phyloP scores from a whole-genome alignment of 23 tunicate species.

The Botrylloides violaceus region DNA sequence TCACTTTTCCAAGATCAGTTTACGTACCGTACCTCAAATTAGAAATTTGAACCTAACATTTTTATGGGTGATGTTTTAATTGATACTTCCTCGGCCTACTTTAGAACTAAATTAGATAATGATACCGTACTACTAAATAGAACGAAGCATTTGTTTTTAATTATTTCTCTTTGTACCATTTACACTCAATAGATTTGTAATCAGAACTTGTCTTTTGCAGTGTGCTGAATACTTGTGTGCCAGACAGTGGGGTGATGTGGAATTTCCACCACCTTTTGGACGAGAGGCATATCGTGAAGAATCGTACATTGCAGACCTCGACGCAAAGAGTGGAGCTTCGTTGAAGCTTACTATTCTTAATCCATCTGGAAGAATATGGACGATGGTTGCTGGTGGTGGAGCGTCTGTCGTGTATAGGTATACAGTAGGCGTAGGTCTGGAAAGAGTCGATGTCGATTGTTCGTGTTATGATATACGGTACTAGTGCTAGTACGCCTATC shows the following conservation, averaged over 20 bases:
- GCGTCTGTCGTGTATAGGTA: constrained; percentile 99
- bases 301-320: constrained; percentile 97
- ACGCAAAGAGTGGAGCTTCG: constrained; percentile 98
- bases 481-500: too few relatives aligned
- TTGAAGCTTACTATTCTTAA: constrained; percentile 89
- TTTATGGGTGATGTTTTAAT: too few relatives aligned
- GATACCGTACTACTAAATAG: background rate
- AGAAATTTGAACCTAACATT: too few relatives aligned
- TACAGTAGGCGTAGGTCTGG: too few relatives aligned
- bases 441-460: too few relatives aligned
- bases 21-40: too few relatives aligned
- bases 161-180: background rate
- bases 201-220: constrained; percentile 25
- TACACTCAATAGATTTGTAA: too few relatives aligned
- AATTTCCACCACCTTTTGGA: constrained; percentile 98
- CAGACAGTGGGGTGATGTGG: constrained; percentile 83
- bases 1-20: too few relatives aligned
- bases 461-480: too few relatives aligned
- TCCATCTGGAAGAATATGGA: constrained; percentile 96
- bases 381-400: constrained; percentile 99
- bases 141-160: background rate
- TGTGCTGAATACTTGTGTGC: constrained; percentile 95
- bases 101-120: too few relatives aligned
- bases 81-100: too few relatives aligned
- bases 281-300: constrained; percentile 99